Base-by-base conservation (phyloP, 2,797 vertebrate species). In the Siniperca obscura region DNA sequence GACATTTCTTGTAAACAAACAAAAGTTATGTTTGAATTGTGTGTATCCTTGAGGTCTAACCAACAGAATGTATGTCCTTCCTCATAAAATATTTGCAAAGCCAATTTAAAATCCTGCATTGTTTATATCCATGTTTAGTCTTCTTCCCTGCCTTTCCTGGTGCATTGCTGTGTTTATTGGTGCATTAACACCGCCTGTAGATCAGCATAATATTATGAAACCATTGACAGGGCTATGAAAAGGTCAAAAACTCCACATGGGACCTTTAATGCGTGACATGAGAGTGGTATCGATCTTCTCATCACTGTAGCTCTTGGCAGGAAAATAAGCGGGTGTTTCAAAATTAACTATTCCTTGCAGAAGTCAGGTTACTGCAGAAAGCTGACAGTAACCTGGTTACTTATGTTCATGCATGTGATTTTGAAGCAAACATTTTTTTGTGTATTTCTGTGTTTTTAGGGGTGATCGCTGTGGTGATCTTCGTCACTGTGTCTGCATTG, bases 401-500 rank as follows among this genome's bases (percentile, higher is more conserved):
- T 27, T 40, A 38, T 2, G 0, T 48, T 59, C 12, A 14, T 44
- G 9, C 7, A 12, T 5, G 10, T 48, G 30, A n/a, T 34, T 66
- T 44, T 50, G 17, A 75, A 30, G 14, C 4, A 30, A 38, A 55
- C 13, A 8, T 57, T 0, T 52, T n/a, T 19, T 16, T 27, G 2
- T 68, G 10, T 21, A 2, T 67, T 56, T 73, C 1, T 71, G 52
- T 89, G 16, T 82, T 89, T 84, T 30, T 68, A 99, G 98, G 98
- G 85, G 92, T 98, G 82, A 98, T 99, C 64, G 97, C 97, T 1
- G 96, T 98, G n/a, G 96, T 95, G 87, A 96, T 98, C 90, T 98
- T 99, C 74, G 93, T 97, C 86, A 87, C 96, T 16, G 93, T 96
- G 83, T 96, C 96, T 8, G 96, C 94, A 10, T 44, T 96, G 70